A percentile compares a stretch with the other conserved stretches of the same genome.
Conservation (phyloP, 2,113 vertebrate genomes). For the Peromyscus californicus region DNA sequence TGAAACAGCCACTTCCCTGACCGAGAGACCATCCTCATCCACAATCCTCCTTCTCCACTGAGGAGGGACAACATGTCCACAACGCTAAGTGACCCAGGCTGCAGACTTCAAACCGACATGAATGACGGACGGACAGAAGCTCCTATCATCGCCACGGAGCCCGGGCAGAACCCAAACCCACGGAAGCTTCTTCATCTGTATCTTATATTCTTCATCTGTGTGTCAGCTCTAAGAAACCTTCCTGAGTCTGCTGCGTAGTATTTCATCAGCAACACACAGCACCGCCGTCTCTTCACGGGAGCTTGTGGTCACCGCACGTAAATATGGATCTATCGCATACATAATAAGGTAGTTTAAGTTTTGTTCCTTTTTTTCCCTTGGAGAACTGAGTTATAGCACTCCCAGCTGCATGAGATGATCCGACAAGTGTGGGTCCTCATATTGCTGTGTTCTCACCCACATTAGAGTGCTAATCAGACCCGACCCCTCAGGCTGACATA, state of each 20-base stretch:
- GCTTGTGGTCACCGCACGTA: background rate
- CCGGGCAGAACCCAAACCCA: background rate
- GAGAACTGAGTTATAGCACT: background rate
- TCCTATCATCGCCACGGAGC: background rate
- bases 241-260: too few species aligned
- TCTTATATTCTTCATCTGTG: background rate
- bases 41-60: background rate
- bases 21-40: background rate
- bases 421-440: background rate
- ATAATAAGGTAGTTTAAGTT: background rate
- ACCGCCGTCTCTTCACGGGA: background rate
- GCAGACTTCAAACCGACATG: background rate
- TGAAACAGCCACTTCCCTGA: background rate
- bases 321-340: too few species aligned
- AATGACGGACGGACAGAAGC: too few species aligned
- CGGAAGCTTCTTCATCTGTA: background rate
- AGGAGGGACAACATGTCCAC: background rate
- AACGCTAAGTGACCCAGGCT: background rate
- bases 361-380: background rate
- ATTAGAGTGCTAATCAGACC: background rate
- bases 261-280: background rate
- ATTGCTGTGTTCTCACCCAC: background rate
- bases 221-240: background rate
- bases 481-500: background rate
- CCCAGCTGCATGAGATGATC: background rate